Evolutionary conservation across 2,888 invertebrate species (phyloP).

Genomic region (Spicauda simplicius): DNA sequence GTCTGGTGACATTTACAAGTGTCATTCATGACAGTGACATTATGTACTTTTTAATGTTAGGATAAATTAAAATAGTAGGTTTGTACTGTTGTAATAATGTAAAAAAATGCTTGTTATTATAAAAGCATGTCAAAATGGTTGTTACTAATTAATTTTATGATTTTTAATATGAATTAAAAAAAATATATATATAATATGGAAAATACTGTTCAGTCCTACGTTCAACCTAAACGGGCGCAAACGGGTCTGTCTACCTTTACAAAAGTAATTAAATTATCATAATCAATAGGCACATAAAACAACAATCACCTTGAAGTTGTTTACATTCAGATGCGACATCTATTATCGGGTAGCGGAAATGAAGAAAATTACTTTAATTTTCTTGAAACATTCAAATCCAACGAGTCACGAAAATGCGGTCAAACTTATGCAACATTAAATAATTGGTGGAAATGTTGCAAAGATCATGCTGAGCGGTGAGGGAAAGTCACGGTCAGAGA

Average conservation of each 20-base stretch:
- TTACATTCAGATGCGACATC: not conserved
- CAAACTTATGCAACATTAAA: constrained; percentile 23
- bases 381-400: not conserved
- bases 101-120: too few relatives aligned
- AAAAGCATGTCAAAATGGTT: too few relatives aligned
- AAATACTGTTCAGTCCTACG: too few relatives aligned
- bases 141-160: too few relatives aligned
- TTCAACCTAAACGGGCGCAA: too few relatives aligned
- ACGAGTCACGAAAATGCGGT: constrained; percentile 27
- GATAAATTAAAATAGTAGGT: not conserved
- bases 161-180: too few relatives aligned
- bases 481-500: constrained; percentile 77
- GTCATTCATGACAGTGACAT: not conserved
- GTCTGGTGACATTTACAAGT: not conserved
- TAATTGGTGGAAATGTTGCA: constrained; percentile 56
- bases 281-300: not conserved
- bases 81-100: not conserved
- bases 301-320: not conserved
- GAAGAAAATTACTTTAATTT: not conserved
- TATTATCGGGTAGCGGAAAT: constrained; percentile 4
- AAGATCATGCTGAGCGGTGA: constrained; percentile 41
- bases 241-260: too few relatives aligned
- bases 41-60: too few relatives aligned
- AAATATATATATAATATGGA: too few relatives aligned
- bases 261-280: too few relatives aligned